phyloP scores from a whole-genome alignment of 1,140 invertebrate genomes.

The Conus betulinus region DNA sequence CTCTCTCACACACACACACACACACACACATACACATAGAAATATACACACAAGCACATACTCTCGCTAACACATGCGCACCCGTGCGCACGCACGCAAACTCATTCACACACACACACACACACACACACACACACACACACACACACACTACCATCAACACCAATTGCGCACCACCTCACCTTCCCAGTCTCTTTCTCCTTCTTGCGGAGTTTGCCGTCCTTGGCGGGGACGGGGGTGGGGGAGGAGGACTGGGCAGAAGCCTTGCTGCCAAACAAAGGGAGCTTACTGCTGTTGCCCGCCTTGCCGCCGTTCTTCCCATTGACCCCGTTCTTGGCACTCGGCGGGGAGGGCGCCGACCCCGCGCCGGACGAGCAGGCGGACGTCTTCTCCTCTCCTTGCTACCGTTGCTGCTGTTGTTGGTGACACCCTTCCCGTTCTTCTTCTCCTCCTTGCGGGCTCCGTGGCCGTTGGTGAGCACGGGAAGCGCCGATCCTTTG shows the following conservation, averaged over 20 bases:
- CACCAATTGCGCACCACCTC: not conserved
- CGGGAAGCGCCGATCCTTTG: constrained; percentile 1
- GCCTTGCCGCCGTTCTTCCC: not conserved
- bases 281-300: not conserved
- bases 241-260: not conserved
- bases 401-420: no score
- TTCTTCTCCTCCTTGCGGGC: constrained; percentile 32
- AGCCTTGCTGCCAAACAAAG: not conserved
- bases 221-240: constrained; percentile 56
- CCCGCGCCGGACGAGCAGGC: no score
- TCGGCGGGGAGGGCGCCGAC: no score
- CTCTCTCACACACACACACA: no score
- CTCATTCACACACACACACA: not conserved
- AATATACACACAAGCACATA: not conserved
- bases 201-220: constrained; percentile 53
- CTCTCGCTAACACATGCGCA: no score
- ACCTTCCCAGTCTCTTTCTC: constrained; percentile 38
- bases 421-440: not conserved
- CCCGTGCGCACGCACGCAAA: not conserved
- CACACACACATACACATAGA: not conserved
- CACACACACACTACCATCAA: not conserved
- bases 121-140: not conserved
- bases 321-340: no score
- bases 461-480: not conserved
- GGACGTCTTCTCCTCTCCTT: no score